These are phyloP conservation scores for Pyrochroa serraticornis DNA, from an alignment of 2,888 invertebrate species.

Conservation along the genomic window DNA sequence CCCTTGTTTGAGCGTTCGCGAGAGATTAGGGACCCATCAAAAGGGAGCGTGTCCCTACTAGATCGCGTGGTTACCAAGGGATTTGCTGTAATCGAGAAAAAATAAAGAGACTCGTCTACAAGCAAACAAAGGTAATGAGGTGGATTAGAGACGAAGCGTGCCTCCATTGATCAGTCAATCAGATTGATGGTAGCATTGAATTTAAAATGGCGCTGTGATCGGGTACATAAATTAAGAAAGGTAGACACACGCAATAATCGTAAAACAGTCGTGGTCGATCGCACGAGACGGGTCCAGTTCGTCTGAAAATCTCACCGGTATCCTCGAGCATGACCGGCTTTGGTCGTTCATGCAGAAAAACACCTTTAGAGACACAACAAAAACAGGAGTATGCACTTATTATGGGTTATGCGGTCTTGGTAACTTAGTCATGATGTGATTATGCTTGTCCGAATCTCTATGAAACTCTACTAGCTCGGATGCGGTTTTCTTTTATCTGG, in stretches of 20 bases:
- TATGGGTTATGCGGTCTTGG: neutral
- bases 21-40: slow-evolving; percentile 18
- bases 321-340: slow-evolving; percentile 17
- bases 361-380: slow-evolving; percentile 17
- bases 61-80: slow-evolving; percentile 22
- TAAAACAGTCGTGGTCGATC: slow-evolving; percentile 17
- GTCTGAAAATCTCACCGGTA: slow-evolving; percentile 10
- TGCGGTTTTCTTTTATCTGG: slow-evolving; percentile 1
- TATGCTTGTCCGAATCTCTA: neutral
- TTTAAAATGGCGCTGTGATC: neutral
- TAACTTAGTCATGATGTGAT: slow-evolving; percentile 1
- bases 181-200: slow-evolving; percentile 5
- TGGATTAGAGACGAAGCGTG: too few relatives aligned
- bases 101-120: slow-evolving; percentile 4
- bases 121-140: slow-evolving; percentile 18
- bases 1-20: neutral
- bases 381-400: slow-evolving; percentile 7
- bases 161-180: slow-evolving; percentile 25
- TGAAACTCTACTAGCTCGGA: neutral
- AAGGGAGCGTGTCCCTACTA: slow-evolving; percentile 20
- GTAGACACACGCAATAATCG: slow-evolving; percentile 14
- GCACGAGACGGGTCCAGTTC: slow-evolving; percentile 15
- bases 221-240: slow-evolving; percentile 1
- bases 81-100: slow-evolving; percentile 21
- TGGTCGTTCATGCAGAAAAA: slow-evolving; percentile 23